Evolutionary conservation across 1,140 invertebrate species (phyloP).

Genomic region (Trypoxylus dichotomus): DNA sequence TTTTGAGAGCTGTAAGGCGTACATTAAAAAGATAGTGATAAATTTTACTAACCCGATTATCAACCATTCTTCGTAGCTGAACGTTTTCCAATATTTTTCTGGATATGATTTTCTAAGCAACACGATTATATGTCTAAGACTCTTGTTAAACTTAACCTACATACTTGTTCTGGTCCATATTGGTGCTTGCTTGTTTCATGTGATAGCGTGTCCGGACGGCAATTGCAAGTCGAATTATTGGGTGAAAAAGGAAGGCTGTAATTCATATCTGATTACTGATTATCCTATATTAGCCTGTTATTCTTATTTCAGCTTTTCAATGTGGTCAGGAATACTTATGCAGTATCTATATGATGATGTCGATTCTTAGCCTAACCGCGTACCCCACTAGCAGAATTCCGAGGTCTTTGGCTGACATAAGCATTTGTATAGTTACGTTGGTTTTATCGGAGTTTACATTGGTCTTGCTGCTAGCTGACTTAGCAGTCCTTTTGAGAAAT

Average conservation of each 20-base stretch:
- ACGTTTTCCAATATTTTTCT: conserved; percentile 26
- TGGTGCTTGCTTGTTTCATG: neutral
- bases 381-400: neutral
- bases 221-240: neutral
- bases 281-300: neutral
- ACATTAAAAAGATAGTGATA: neutral
- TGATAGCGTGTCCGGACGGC: neutral
- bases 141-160: neutral
- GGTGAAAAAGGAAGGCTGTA: neutral
- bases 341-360: conserved; percentile 4
- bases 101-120: conserved; percentile 19
- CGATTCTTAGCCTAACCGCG: neutral
- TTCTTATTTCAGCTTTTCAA: neutral
- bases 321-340: conserved; percentile 6
- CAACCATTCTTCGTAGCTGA: neutral
- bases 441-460: neutral
- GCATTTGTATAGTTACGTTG: neutral
- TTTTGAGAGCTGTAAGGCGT: neutral
- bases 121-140: neutral
- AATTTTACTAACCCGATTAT: neutral
- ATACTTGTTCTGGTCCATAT: conserved; percentile 12
- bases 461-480: neutral
- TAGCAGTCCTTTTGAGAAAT: conserved; percentile 12
- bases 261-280: neutral
- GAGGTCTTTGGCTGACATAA: neutral